These are phyloP conservation scores for Brachirus orientalis DNA, from an alignment of 2,113 vertebrate genomes.

Conservation along the genomic window DNA sequence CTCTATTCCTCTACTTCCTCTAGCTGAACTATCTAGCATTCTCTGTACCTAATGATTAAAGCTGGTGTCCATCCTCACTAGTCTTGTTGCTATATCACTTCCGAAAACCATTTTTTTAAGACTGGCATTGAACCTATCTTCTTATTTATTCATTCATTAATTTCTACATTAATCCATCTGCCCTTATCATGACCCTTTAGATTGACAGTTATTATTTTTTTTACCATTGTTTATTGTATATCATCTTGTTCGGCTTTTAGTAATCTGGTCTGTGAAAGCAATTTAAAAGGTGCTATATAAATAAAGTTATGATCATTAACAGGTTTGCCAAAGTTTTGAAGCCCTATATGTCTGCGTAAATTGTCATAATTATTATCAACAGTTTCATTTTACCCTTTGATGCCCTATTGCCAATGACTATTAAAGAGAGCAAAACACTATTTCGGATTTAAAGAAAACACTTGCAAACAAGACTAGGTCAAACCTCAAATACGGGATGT, in stretches of 20 bases:
- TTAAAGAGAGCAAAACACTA: not conserved
- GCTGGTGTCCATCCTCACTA: slow-evolving; percentile 14
- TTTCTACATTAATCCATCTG: not conserved
- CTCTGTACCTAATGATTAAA: slow-evolving; percentile 28
- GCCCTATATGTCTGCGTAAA: no score
- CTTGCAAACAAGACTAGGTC: no score
- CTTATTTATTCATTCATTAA: not conserved
- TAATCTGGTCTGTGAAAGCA: no score
- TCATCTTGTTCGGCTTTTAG: no score
- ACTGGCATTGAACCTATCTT: not conserved
- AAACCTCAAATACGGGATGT: not conserved
- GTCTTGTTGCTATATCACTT: slow-evolving; percentile 19
- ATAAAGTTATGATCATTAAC: no score
- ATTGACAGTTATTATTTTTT: no score
- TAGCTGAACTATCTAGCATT: slow-evolving; percentile 28
- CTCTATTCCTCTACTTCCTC: slow-evolving; percentile 33
- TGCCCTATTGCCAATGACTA: not conserved
- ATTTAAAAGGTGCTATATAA: no score
- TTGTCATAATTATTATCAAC: not conserved
- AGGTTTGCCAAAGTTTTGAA: not conserved
- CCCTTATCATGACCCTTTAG: no score
- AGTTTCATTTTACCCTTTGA: not conserved
- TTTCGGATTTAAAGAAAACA: not conserved
- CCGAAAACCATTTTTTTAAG: no score
- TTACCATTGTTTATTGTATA: no score